These are phyloP conservation scores for Rhopalosiphum nymphaeae DNA, from an alignment of 2,888 invertebrate species.

Conservation along the genomic window DNA sequence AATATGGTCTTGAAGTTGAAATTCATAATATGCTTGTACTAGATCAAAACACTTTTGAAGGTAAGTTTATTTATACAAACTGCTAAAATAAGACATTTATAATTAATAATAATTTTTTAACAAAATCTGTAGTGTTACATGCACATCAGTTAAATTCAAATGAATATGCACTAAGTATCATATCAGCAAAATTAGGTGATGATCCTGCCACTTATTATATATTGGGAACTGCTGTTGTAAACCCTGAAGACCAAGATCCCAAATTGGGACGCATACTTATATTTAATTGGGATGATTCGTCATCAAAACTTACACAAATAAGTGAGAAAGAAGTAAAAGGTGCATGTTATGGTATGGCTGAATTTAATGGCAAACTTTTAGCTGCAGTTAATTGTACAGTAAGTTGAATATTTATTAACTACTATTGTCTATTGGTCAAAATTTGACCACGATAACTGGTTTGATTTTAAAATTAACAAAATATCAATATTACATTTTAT, in stretches of 20 bases:
- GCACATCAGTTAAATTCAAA: slow-evolving; percentile 92
- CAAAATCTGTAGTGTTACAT: slow-evolving; percentile 79
- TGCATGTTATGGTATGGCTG: slow-evolving; percentile 90
- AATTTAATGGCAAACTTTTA: slow-evolving; percentile 95
- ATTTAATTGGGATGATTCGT: slow-evolving; percentile 85
- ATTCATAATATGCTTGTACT: slow-evolving; percentile 90
- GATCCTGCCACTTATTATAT: slow-evolving; percentile 93
- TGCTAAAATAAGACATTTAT: not conserved
- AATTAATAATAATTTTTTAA: slow-evolving; percentile 3
- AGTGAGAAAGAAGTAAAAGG: slow-evolving; percentile 98
- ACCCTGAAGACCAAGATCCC: slow-evolving; percentile 96
- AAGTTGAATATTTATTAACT: slow-evolving; percentile 69
- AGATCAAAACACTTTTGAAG: slow-evolving; percentile 97
- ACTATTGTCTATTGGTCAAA: too few relatives aligned
- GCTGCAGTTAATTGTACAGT: slow-evolving; percentile 97
- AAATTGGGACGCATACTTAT: slow-evolving; percentile 91
- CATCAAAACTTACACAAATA: slow-evolving; percentile 83
- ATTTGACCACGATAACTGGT: too few relatives aligned
- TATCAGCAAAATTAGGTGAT: slow-evolving; percentile 91
- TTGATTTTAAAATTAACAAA: too few relatives aligned
- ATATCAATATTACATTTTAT: too few relatives aligned
- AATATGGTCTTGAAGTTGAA: slow-evolving; percentile 85
- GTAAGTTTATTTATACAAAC: slow-evolving; percentile 68
- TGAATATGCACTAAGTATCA: slow-evolving; percentile 91
- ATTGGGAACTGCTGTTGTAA: slow-evolving; percentile 93